Base-by-base conservation (phyloP, 2,113 vertebrate species). In the Nothobranchius furzeri region DNA sequence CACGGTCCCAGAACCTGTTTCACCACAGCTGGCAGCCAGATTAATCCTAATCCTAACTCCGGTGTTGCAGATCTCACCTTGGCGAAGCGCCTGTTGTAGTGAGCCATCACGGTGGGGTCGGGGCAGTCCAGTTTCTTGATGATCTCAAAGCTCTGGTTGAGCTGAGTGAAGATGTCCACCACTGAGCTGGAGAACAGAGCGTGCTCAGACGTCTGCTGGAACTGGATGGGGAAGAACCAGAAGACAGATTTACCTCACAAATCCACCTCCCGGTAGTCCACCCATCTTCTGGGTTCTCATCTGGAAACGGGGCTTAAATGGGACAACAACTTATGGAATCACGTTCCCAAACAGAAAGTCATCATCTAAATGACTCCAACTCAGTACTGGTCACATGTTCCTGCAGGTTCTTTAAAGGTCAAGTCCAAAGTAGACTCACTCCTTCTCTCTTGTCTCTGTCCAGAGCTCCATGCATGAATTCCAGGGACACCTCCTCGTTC, bases 141-240 rank as follows among this genome's bases (percentile, higher is more conserved):
- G 79, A 99, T 99, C 87, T 97, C 96, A 70, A 98, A 99, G 89
- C 98, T 99, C 89, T 99, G 98, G 87, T 98, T 99, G 87, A 99
- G 96, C 87, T 99, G 98, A 0, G 97, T 98, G 93, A 99, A 99
- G 87, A 99, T 94, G 2, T 99, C 98, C 79, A 99, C 98, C 91
- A 99, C 98, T 0, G 98, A 99, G 86, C 96, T 96, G 89, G 98
- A 99, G 92, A 99, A 99, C 12, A 99, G 92, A 2, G 95, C 97
- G 0, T 99, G 98, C 83, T 99, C 97, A 0, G 98, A 99, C 1
- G 96, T 99, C 87, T 95, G 95, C 90, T 97, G 98, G 90, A 99
- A 99, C 97, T 99, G 74, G 35, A 77, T 48, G 17, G 2, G 61
- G 78, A 78, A 0, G 35, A 12, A 47, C 3, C 12, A 60, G 0